Conservation (phyloP, 2,113 vertebrate genomes). For the Seriola aureovittata region DNA sequence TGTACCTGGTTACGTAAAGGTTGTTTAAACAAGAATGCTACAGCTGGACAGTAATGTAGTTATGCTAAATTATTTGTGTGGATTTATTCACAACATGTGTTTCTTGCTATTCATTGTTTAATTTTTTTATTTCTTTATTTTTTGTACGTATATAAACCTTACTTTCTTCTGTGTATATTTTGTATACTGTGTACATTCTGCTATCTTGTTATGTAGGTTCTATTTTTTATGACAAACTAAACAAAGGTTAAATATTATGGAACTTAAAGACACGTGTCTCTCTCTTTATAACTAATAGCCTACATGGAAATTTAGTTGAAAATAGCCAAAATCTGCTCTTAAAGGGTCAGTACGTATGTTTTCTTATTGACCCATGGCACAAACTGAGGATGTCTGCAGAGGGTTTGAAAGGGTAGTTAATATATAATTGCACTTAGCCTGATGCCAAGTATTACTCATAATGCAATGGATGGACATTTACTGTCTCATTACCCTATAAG, state of each 20-base stretch:
- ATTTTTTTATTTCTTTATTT: neutral
- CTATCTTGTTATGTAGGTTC: no score
- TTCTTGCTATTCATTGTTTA: neutral
- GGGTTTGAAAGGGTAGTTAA: slow-evolving; percentile 19
- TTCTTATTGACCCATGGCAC: neutral
- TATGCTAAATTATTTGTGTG: neutral
- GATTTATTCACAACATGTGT: neutral
- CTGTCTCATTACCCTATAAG: neutral
- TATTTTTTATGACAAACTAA: no score
- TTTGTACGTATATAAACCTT: no score
- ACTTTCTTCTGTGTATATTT: no score
- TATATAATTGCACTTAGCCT: neutral
- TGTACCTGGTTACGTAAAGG: slow-evolving; percentile 48
- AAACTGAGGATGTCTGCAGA: neutral
- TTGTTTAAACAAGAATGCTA: slow-evolving; percentile 15
- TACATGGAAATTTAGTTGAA: neutral
- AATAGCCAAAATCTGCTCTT: neutral
- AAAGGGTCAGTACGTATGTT: neutral
- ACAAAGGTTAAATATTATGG: neutral
- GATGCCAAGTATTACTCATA: slow-evolving; percentile 15
- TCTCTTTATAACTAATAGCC: no score
- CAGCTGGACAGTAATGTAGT: neutral
- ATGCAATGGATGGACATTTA: neutral
- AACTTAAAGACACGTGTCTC: no score
- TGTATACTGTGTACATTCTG: no score